phyloP scores from a whole-genome alignment of 2,797 vertebrate genomes.

The Streptopelia turtur region DNA sequence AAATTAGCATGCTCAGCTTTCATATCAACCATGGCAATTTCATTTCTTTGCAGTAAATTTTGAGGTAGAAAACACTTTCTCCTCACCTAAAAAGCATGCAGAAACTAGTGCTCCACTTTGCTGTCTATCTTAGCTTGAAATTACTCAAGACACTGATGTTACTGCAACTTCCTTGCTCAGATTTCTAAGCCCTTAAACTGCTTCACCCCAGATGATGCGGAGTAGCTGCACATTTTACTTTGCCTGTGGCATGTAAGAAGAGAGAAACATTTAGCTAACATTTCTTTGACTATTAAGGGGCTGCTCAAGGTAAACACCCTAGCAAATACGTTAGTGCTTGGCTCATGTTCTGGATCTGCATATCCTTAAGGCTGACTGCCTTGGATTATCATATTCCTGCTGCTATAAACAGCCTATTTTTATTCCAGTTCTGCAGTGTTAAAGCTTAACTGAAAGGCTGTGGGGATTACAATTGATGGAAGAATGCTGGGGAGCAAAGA shows the following conservation, averaged over 20 bases:
- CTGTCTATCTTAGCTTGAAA: neutral
- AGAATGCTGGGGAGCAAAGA: neutral
- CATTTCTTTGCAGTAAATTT: constrained; percentile 43
- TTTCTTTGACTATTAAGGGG: constrained; percentile 34
- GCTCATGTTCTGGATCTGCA: neutral
- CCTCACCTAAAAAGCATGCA: constrained; percentile 52
- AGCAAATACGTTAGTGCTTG: neutral
- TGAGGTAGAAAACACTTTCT: constrained; percentile 41
- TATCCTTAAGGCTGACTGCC: constrained; percentile 32
- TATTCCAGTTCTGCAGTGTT: neutral
- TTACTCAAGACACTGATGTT: neutral
- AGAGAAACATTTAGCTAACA: neutral
- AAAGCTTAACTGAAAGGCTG: constrained; percentile 7
- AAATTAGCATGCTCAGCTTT: constrained; percentile 26
- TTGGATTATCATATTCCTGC: constrained; percentile 17
- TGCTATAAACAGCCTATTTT: constrained; percentile 20
- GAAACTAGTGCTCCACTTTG: neutral
- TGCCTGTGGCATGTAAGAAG: neutral
- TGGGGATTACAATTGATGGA: constrained; percentile 29
- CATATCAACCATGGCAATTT: neutral
- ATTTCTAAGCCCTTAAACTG: constrained; percentile 22
- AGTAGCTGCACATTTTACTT: neutral
- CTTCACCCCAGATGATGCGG: neutral
- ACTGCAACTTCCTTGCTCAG: neutral
- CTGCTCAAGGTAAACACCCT: constrained; percentile 28